Conservation (phyloP, 2,888 invertebrate genomes). For the Callosobruchus maculatus region DNA sequence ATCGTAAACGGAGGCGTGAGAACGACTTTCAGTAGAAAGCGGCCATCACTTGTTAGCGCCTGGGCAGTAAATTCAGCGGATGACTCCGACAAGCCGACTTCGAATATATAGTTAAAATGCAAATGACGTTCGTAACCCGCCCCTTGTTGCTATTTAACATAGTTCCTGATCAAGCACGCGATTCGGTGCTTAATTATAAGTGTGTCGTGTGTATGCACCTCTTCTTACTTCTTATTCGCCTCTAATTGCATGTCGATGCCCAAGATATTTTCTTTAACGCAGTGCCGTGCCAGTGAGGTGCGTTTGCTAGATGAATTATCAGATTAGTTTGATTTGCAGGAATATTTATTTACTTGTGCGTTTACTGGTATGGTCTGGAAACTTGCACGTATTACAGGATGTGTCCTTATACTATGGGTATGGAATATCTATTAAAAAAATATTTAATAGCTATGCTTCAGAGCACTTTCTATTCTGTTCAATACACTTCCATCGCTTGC, state of each 20-base stretch:
- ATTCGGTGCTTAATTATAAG: conserved; percentile 38
- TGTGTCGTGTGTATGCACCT: conserved; percentile 35
- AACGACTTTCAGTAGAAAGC: background rate
- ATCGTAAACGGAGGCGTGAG: background rate
- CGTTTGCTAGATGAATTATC: background rate
- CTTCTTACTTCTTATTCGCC: conserved; percentile 32
- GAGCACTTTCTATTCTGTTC: too few species aligned
- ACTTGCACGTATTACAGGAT: too few species aligned
- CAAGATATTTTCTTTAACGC: conserved; percentile 28
- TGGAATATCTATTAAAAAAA: too few species aligned
- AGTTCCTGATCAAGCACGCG: conserved; percentile 30
- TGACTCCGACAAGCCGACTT: background rate
- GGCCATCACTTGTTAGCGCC: background rate
- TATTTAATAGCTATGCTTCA: too few species aligned
- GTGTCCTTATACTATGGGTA: too few species aligned
- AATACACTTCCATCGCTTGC: too few species aligned
- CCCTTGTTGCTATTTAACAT: conserved; percentile 18
- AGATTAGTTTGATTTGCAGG: background rate
- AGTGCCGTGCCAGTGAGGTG: background rate
- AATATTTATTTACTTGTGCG: background rate
- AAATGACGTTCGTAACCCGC: conserved; percentile 21
- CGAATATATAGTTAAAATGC: conserved; percentile 19
- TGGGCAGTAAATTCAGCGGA: background rate
- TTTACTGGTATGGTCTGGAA: too few species aligned
- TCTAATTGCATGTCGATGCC: conserved; percentile 41